Evolutionary conservation across 2,797 vertebrate genomes (phyloP), one percentile per base, ranked within the genome.

Genomic region (Mus minutoides): DNA sequence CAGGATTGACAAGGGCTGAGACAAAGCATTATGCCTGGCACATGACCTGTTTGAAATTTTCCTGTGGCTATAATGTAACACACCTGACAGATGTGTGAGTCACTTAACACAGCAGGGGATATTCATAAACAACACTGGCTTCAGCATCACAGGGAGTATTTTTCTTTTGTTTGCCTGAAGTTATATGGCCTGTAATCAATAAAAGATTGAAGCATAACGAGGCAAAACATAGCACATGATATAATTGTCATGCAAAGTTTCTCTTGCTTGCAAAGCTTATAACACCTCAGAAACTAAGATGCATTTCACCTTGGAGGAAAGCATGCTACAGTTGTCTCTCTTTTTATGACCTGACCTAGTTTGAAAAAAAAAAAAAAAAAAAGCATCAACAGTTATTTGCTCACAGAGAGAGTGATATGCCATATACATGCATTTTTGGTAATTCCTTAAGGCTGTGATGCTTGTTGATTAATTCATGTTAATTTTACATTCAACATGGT

Each of bases 21-120:
- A 98, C 97, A 98, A 98, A 98, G 96, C 93, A 88, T 98, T 96
- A 97, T 97, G 93, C 96, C 95, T 97, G 98, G 96, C 96, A 96
- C 94, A 98, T 94, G 97, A 97, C 94, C 95, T 96, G 97, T 96
- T 97, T 49, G 96, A 98, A 98, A 88, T 91, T 95, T 98, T 98
- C 98, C 97, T 97, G 97, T 97, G 97, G 98, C 97, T 98, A 19
- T 90, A 98, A 98, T 96, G 97, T 52, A 16, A 93, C 91, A 96
- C 97, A 98, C 98, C 98, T 98, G 98, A 98, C 98, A 98, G 98
- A 98, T 98, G 97, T 97, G 97, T 98, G 98, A 98, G 96, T 98
- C 98, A 97, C 97, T 97, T 98, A 97, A 96, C 97, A 98, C 96
- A 97, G 97, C 95, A 93, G 96, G 97, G 90, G 90, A 96, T 95